phyloP scores from a whole-genome alignment of 2,888 invertebrate species.

The Torymus tubicola region DNA sequence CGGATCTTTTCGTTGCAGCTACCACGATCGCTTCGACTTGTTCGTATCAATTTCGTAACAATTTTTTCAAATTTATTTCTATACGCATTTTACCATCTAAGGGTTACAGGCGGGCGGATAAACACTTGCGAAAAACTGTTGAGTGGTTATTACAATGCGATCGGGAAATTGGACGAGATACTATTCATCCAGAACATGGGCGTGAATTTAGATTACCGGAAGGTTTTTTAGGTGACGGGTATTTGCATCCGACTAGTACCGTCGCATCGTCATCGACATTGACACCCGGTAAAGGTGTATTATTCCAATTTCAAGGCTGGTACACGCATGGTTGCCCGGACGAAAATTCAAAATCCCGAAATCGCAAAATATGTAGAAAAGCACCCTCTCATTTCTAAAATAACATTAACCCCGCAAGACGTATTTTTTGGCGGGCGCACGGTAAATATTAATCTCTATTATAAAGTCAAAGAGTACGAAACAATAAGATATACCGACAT shows the following conservation, averaged over 20 bases:
- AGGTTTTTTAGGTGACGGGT: slow-evolving; percentile 19
- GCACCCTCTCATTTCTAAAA: neutral
- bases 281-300: neutral
- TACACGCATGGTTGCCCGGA: slow-evolving; percentile 3
- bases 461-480: slow-evolving; percentile 14
- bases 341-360: neutral
- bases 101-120: slow-evolving; percentile 64
- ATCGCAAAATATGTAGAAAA: neutral
- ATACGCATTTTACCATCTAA: slow-evolving; percentile 64
- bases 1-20: slow-evolving; percentile 58
- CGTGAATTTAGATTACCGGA: slow-evolving; percentile 33
- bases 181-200: slow-evolving; percentile 29
- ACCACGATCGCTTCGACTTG: slow-evolving; percentile 63
- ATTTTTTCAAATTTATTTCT: slow-evolving; percentile 62
- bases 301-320: slow-evolving; percentile 18
- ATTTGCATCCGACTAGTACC: neutral
- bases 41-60: slow-evolving; percentile 53
- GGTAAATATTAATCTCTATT: slow-evolving; percentile 8
- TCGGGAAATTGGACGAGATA: slow-evolving; percentile 30
- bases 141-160: slow-evolving; percentile 60
- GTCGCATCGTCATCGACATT: neutral
- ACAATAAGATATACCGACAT: too few species aligned
- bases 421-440: slow-evolving; percentile 38
- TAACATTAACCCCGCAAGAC: slow-evolving; percentile 15
- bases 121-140: slow-evolving; percentile 61